phyloP scores from a whole-genome alignment of 2,113 vertebrate species.

The Hyperoodon ampullatus region DNA sequence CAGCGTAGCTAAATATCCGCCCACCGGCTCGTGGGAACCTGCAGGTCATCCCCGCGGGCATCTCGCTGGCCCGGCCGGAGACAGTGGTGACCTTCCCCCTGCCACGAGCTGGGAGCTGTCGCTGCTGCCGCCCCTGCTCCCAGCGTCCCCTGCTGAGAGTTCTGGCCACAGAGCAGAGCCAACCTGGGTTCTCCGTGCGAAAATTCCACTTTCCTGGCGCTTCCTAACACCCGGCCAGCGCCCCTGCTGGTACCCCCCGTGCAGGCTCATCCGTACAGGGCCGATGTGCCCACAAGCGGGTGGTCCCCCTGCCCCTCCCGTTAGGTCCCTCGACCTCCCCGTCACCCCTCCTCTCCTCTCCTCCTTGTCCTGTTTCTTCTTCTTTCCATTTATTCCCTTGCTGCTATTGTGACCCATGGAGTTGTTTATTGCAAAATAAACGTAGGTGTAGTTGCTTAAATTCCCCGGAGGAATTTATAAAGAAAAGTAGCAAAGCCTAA shows the following conservation, averaged over 20 bases:
- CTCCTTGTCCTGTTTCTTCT: neutral
- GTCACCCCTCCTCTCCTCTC: neutral
- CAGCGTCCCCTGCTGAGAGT: neutral
- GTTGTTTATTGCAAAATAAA: neutral
- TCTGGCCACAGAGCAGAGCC: neutral
- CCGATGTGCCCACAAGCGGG: neutral
- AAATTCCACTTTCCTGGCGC: rapidly evolving
- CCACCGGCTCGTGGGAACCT: neutral
- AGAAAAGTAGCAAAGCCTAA: conserved; percentile 48
- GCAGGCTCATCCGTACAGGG: neutral
- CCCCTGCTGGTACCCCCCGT: neutral
- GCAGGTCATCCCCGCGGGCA: neutral
- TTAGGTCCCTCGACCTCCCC: neutral
- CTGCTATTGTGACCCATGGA: neutral
- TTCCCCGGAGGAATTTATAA: neutral
- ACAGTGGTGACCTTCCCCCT: neutral
- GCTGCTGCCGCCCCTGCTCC: neutral
- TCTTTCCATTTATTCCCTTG: neutral
- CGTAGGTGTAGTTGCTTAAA: neutral
- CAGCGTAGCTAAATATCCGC: neutral
- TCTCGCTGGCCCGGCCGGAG: neutral
- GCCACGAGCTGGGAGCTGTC: neutral
- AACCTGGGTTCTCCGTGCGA: neutral
- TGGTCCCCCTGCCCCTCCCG: neutral
- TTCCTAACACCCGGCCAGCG: too few species aligned